These are phyloP conservation scores for Pachyseris speciosa DNA, from an alignment of 64 coral and sea anemone species.

Conservation along the genomic window DNA sequence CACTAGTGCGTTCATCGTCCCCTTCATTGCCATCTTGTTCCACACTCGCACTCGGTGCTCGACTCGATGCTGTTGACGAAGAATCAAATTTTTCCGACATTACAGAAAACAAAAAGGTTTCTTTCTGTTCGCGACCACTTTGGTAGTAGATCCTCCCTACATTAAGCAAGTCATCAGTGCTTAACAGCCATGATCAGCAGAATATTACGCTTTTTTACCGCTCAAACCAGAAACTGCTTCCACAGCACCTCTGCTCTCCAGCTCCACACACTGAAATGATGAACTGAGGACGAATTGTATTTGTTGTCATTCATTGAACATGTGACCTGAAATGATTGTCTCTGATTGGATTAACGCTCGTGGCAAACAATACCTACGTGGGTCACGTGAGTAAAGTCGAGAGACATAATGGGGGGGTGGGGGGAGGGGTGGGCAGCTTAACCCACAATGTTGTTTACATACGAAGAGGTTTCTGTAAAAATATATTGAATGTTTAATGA, in stretches of 20 bases:
- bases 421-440: not conserved
- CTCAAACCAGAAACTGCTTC: too few relatives aligned
- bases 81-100: slow-evolving; percentile 61
- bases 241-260: not conserved
- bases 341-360: slow-evolving; percentile 42
- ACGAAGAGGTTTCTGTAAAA: too few relatives aligned
- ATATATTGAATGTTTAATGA: too few relatives aligned
- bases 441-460: too few relatives aligned
- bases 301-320: slow-evolving; percentile 62
- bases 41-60: not conserved
- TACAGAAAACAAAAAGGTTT: not conserved
- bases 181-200: not conserved
- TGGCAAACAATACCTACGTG: not conserved
- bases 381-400: not conserved
- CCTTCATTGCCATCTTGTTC: slow-evolving; percentile 78
- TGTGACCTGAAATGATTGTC: not conserved
- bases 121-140: not conserved
- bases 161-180: not conserved
- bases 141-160: not conserved
- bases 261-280: not conserved
- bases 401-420: not conserved
- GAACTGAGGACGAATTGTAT: slow-evolving; percentile 3
- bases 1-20: slow-evolving; percentile 73
- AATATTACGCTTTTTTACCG: not conserved
- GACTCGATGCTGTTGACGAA: slow-evolving; percentile 5